These are phyloP conservation scores for Propithecus perrieri DNA, from an alignment of 2,797 vertebrate genomes.

Conservation along the genomic window DNA sequence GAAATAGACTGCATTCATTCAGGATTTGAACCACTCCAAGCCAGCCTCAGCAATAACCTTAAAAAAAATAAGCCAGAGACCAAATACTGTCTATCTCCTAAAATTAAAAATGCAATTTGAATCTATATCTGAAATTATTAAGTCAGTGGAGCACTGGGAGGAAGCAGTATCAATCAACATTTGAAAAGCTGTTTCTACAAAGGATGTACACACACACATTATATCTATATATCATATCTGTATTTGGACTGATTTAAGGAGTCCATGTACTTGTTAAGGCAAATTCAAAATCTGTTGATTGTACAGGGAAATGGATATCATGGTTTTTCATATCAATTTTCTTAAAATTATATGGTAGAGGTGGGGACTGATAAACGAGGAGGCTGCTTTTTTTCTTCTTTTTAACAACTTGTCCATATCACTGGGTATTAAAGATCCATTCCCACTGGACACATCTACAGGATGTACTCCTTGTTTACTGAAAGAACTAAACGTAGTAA, in stretches of 20 bases:
- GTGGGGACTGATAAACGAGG: neutral
- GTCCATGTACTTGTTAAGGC: neutral
- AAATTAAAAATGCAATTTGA: neutral
- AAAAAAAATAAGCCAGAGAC: neutral
- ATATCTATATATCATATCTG: neutral
- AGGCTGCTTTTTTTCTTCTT: neutral
- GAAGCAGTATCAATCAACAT: neutral
- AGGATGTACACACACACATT: neutral
- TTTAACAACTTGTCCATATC: neutral
- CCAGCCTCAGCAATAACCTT: neutral
- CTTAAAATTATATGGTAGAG: neutral
- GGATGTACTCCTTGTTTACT: neutral
- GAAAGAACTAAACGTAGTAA: neutral
- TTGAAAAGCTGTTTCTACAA: neutral
- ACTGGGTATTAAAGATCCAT: neutral
- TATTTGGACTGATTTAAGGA: neutral
- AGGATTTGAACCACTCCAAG: neutral
- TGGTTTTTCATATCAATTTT: neutral
- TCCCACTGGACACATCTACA: neutral
- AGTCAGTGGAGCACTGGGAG: neutral
- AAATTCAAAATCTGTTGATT: neutral
- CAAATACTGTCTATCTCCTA: neutral
- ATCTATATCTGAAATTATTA: neutral
- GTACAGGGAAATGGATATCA: neutral
- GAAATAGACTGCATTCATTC: neutral